Evolutionary conservation across 2,797 vertebrate species (phyloP), one percentile per base, ranked within the genome.

Genomic region (Neosilurus mollespiculum): DNA sequence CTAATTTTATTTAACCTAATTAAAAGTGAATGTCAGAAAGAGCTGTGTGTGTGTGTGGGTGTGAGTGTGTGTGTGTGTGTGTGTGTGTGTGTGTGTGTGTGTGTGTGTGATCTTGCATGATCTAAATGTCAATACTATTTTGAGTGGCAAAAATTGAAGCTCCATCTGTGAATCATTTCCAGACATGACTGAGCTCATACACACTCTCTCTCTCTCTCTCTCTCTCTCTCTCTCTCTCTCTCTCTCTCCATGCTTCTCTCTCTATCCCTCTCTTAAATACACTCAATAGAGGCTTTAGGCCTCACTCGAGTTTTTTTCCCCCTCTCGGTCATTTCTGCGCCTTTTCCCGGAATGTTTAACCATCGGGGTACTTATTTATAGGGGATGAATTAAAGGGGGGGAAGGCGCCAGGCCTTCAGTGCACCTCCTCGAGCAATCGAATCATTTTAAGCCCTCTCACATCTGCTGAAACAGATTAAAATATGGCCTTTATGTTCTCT

Each of bases 81-180:
- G 37, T 70, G 69, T 51, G 69, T 72, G 70, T n/a, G 43, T 49
- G 66, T 51, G 67, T 24, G 69, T 53, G 70, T 16, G 49, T 30
- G 71, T 20, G 53, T 22, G 79, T 34, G 53, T 34, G 73, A 59
- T 76, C 18, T 76, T 20, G 16, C 73, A 84, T 82, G 34, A 78
- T 80, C 78, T 85, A 30, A 51, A 49, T 79, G 84, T 61, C 83
- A 83, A 72, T 73, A 78, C 56, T 24, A 54, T 71, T 78, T 66
- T 80, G 34, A 80, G 81, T 77, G 61, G 75, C 75, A 70, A 83
- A 85, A 76, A 70, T 7, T 79, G 73, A 81, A 83, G 75, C 49
- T 81, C 82, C 85, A 86, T 88, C 87, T 88, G 87, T 12, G 85
- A 88, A 80, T 83, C 80, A 88, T 86, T 88, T 88, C 61, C 62